These are phyloP conservation scores for Coreius guichenoti DNA, from an alignment of 2,797 vertebrate genomes.

Conservation along the genomic window DNA sequence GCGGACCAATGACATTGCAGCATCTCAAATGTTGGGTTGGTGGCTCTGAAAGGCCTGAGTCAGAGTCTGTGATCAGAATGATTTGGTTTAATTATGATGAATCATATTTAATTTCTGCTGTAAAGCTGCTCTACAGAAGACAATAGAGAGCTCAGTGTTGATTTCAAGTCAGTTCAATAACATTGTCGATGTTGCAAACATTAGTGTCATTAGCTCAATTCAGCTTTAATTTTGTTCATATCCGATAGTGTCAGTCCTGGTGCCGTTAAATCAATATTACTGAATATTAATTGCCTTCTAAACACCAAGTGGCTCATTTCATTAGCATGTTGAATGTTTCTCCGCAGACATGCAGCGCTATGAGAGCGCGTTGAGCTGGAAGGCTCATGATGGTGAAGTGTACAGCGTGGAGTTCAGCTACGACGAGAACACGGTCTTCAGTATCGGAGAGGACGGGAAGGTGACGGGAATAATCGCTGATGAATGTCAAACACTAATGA, in stretches of 20 bases:
- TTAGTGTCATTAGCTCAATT: background rate
- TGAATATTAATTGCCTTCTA: too few relatives aligned
- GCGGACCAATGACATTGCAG: too few relatives aligned
- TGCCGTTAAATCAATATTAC: background rate
- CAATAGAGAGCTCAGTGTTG: background rate
- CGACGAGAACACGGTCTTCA: conserved; percentile 96
- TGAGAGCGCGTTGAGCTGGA: conserved; percentile 96
- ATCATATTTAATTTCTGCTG: too few relatives aligned
- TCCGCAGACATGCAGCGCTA: conserved; percentile 94
- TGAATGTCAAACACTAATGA: background rate
- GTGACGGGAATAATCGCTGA: conserved; percentile 68
- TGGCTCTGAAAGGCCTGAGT: too few relatives aligned
- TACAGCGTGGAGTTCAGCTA: conserved; percentile 98
- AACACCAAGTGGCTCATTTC: background rate
- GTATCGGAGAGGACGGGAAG: conserved; percentile 95
- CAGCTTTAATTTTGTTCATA: background rate
- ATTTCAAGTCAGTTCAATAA: too few relatives aligned
- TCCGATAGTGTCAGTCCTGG: background rate
- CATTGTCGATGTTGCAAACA: background rate
- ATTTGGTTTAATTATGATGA: too few relatives aligned
- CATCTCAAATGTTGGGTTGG: too few relatives aligned
- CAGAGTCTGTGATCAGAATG: too few relatives aligned
- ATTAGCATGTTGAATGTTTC: background rate
- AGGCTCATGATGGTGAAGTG: conserved; percentile 91
- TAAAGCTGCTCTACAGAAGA: background rate